Base-by-base conservation (phyloP, 2,113 vertebrate species). In the Solenodon paradoxus region DNA sequence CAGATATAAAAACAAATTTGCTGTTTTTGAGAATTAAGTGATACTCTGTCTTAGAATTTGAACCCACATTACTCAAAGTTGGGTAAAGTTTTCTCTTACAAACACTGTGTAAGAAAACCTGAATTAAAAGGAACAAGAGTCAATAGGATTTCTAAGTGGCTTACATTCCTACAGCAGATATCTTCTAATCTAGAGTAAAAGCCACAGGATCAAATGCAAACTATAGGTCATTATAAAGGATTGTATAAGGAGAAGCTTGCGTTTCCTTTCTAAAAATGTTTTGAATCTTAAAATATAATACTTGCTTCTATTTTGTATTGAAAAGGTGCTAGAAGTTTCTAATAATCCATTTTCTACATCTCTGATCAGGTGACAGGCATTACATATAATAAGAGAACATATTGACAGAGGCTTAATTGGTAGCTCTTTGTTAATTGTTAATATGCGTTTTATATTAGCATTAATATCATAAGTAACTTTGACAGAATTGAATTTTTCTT, bases 11-110 rank as follows among this genome's bases (percentile, higher is more conserved):
- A 69, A 5, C 22, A 57, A 28, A 5, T 90, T 12, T 72, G 81
- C 77, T 49, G 9, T 71, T 71, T 94, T 53, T 81, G 40, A 95
- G 28, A 63, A 86, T 59, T 84, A 20, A 57, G 35, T 78, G 64
- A 95, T 47, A 77, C 87, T 83, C 20, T 32, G 47, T 45, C 63
- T 91, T 78, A 68, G 90, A 96, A 64, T 97, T 79, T 53, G 20
- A 77, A 89, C 3, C 71, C 53, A 61, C 9, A 22, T 51, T 88
- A 84, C 11, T 24, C 28, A 86, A 38, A n/a, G 0, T 35, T 45
- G 16, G 26, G 17, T 55, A 30, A 87, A n/a, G 9, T 49, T 95
- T 94, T 75, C 75, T 78, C 9, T 40, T 77, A 75, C 3, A 69
- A 88, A 77, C 5, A 47, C 15, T 66, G 28, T 40, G 32, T 9